Percentiles rank a stretch among this genome's conserved stretches.
These are phyloP conservation scores for Epinephelus lanceolatus DNA, from an alignment of 2,113 vertebrate species.

Conservation along the genomic window DNA sequence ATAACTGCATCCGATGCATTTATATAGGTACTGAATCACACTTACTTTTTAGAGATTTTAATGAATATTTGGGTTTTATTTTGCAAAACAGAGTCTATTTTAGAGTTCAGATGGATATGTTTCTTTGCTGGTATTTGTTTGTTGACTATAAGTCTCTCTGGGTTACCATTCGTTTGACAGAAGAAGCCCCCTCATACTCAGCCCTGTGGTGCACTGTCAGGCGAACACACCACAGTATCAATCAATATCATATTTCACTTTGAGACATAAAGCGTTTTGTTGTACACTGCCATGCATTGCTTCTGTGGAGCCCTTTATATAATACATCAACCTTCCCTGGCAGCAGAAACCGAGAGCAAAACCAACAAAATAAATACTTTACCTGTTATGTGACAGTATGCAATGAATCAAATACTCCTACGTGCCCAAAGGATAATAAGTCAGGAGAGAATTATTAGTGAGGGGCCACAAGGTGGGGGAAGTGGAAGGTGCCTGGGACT, in stretches of 20 bases:
- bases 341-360: conserved; percentile 58
- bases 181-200: conserved; percentile 21
- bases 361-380: conserved; percentile 65
- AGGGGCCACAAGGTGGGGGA: conserved; percentile 34
- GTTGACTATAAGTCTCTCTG: background rate
- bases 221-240: conserved; percentile 52
- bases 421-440: conserved; percentile 50
- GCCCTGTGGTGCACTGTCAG: conserved; percentile 44
- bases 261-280: conserved; percentile 65
- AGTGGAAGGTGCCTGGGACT: conserved; percentile 17
- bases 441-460: conserved; percentile 59
- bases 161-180: conserved; percentile 33
- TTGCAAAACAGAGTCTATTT: background rate
- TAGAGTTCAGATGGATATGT: conserved; percentile 6
- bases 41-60: background rate
- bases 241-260: conserved; percentile 69
- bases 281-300: conserved; percentile 54
- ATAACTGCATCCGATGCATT: conserved; percentile 1
- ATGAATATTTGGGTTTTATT: background rate
- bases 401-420: conserved; percentile 54
- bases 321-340: conserved; percentile 60
- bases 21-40: background rate
- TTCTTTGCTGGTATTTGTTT: conserved; percentile 1
- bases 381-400: conserved; percentile 54
- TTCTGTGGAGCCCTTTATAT: conserved; percentile 47